These are phyloP conservation scores for Limonius californicus DNA, from an alignment of 1,140 invertebrate species.

Conservation along the genomic window DNA sequence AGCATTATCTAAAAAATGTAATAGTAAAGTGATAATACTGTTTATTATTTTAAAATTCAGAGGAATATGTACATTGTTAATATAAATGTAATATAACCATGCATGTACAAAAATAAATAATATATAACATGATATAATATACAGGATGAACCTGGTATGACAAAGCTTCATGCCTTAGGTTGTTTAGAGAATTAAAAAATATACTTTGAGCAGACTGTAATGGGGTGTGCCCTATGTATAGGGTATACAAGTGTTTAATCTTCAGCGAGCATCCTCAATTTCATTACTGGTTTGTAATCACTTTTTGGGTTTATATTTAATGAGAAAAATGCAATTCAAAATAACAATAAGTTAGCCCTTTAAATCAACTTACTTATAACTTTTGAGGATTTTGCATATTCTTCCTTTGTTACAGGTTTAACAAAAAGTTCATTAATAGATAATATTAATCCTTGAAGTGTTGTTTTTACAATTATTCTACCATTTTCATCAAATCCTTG, in stretches of 20 bases:
- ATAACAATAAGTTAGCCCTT: not conserved
- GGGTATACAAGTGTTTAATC: no score
- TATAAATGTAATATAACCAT: slow-evolving; percentile 20
- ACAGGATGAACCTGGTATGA: no score
- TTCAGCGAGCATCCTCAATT: no score
- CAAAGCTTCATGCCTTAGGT: no score
- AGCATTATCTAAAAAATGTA: slow-evolving; percentile 62
- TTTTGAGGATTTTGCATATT: slow-evolving; percentile 77
- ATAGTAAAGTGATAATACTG: no score
- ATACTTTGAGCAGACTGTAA: no score
- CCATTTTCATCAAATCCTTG: slow-evolving; percentile 80
- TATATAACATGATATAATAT: not conserved
- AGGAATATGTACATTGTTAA: no score
- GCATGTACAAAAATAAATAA: not conserved
- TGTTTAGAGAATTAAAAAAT: no score
- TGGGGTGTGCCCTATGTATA: no score
- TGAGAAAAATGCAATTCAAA: not conserved
- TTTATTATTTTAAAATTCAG: no score
- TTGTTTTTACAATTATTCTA: slow-evolving; percentile 74
- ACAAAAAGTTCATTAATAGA: slow-evolving; percentile 76
- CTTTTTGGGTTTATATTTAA: not conserved
- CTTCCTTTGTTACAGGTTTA: slow-evolving; percentile 68
- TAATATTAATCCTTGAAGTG: slow-evolving; percentile 63
- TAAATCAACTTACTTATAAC: slow-evolving; percentile 65
- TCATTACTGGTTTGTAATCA: not conserved